Conservation (phyloP, 2,888 invertebrate genomes). For the Tanytarsus gracilentus region DNA sequence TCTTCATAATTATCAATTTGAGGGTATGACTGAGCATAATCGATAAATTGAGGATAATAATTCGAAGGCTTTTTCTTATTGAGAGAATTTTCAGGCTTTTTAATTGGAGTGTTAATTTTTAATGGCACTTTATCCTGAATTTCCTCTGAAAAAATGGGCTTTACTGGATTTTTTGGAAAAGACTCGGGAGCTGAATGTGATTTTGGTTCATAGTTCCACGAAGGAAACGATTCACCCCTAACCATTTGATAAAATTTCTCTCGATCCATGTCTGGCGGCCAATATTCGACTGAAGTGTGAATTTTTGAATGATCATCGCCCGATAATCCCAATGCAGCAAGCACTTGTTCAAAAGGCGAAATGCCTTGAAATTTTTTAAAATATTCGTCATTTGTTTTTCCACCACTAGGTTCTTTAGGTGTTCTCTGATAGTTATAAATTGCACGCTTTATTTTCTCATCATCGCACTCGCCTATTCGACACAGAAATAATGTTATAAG, state of each 20-base stretch:
- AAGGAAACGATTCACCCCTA: not conserved
- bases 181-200: not conserved
- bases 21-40: too few species aligned
- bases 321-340: not conserved
- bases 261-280: conserved; percentile 21
- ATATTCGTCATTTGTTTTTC: not conserved
- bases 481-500: not conserved
- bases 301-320: not conserved
- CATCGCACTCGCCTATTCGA: too few species aligned
- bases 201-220: not conserved
- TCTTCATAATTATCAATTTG: too few species aligned
- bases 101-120: not conserved
- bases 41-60: too few species aligned
- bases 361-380: not conserved
- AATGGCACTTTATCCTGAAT: not conserved
- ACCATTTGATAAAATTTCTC: conserved; percentile 10
- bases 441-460: conserved; percentile 11
- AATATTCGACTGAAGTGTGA: conserved; percentile 11
- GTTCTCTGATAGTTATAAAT: not conserved
- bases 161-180: not conserved
- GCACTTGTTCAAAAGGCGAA: not conserved
- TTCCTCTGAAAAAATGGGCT: too few species aligned
- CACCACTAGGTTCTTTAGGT: not conserved
- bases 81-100: too few species aligned
- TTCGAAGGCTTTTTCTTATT: too few species aligned